phyloP scores from a whole-genome alignment of 2,888 invertebrate species.

The Ornithoptera priamus region DNA sequence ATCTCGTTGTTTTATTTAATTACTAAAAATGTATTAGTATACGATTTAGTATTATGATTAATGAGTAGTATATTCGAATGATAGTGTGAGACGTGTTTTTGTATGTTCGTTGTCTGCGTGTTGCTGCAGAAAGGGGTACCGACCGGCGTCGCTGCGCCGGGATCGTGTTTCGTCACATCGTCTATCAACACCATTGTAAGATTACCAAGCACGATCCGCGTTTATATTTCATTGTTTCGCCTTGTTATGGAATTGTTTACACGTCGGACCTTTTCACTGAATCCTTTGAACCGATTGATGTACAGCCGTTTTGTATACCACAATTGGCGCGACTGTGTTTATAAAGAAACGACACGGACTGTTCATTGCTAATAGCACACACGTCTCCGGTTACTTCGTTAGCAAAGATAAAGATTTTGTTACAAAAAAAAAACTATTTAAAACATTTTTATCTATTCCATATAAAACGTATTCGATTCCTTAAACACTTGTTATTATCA shows the following conservation, averaged over 20 bases:
- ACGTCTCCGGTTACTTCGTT: too few species aligned
- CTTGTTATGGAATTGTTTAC: conserved; percentile 41
- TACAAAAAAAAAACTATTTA: too few species aligned
- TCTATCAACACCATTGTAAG: conserved; percentile 53
- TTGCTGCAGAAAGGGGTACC: conserved; percentile 14
- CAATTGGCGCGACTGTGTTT: not conserved
- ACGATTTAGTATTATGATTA: too few species aligned
- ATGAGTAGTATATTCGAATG: too few species aligned
- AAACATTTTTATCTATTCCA: too few species aligned
- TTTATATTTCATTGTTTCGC: conserved; percentile 30
- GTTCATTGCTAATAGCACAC: not conserved
- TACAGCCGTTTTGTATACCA: not conserved
- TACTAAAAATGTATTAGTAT: too few species aligned
- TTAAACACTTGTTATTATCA: too few species aligned
- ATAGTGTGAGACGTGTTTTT: too few species aligned
- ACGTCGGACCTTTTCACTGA: conserved; percentile 21
- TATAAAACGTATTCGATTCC: too few species aligned
- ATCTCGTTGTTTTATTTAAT: too few species aligned
- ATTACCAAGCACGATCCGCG: conserved; percentile 46
- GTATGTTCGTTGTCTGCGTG: conserved; percentile 3
- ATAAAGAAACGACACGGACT: not conserved
- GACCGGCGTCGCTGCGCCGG: conserved; percentile 36
- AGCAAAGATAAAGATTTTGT: too few species aligned
- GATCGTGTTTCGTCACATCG: conserved; percentile 57
- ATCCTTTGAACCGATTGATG: conserved; percentile 1